Base-by-base conservation (phyloP, 2,888 invertebrate genomes). In the Thalpophila matura region DNA sequence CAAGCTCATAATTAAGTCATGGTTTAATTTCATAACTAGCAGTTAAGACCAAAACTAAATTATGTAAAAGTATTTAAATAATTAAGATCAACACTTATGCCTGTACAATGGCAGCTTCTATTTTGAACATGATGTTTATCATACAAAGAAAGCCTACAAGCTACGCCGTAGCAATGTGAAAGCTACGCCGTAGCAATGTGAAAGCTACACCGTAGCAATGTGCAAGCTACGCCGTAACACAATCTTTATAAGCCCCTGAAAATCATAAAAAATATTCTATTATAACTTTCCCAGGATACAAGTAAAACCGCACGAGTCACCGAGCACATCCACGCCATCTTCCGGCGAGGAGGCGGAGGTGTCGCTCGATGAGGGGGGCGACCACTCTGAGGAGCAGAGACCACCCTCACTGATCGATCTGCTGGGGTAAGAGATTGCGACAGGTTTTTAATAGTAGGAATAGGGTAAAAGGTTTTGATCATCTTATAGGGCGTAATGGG, bases 341-440 rank as follows among this genome's bases (percentile, higher is more conserved):
- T 97, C 97, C 20, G 96, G 96, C 50, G 97, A 98, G 86, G 96
- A 97, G 84, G 96, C 96, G 1, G 97, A 97, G 0, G 97, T 96
- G 76, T 96, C 96, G 0, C 96, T 96, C 0, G 96, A 97, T 77
- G 97, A 97, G 78, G 86, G 91, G 0, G 87, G 87, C 0, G 92
- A 93, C 55, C 91, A 89, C 51, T 66, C 88, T 0, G 95, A 92
- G 27, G 96, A 96, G 49, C 89, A 91, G 20, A 92, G 95, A 10
- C 96, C 97, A 1, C 95, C 97, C 0, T 96, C 97, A 0, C 92
- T 97, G 43, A 97, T 97, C 3, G 98, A 98, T 86, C 91, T 98
- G n/a, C 90, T 98, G 1, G 98, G 97, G 97, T 97, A 86, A 77
- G 80, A 14, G 0, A 43, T 16, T 18, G 0, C 12, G n/a, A 18